Evolutionary conservation across 2,888 invertebrate species (phyloP).

Genomic region (Hyposoter didymator): DNA sequence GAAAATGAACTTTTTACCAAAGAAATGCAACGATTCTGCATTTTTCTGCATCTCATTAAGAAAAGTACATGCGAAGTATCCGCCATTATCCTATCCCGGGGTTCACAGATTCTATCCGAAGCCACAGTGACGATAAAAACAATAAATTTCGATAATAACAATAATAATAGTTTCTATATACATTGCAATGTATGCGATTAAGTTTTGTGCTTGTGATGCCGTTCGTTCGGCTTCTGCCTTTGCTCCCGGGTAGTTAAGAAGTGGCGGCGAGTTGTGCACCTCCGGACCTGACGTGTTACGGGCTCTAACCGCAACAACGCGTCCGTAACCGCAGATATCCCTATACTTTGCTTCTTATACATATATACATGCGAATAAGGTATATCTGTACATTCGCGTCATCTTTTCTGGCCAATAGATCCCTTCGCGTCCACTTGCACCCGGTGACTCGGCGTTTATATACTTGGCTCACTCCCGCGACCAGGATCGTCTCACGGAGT

Average conservation of each 20-base stretch:
- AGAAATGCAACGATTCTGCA: background rate
- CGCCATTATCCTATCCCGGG: too few species aligned
- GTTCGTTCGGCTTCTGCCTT: conserved; percentile 61
- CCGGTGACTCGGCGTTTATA: conserved; percentile 24
- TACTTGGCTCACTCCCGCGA: conserved; percentile 62
- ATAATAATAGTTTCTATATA: conserved; percentile 3
- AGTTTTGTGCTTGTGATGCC: conserved; percentile 41
- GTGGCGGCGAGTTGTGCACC: conserved; percentile 76
- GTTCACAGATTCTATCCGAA: background rate
- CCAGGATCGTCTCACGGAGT: conserved; percentile 74
- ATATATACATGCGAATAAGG: background rate
- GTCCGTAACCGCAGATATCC: conserved; percentile 81
- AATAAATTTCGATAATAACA: conserved; percentile 7
- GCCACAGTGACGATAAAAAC: background rate
- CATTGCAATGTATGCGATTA: conserved; percentile 23
- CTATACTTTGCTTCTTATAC: conserved; percentile 76
- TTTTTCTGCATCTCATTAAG: background rate
- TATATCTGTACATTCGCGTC: background rate
- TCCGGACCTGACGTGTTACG: conserved; percentile 80
- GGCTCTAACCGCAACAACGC: conserved; percentile 82
- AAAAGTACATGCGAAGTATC: background rate
- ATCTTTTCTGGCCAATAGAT: conserved; percentile 32
- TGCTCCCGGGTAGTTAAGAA: conserved; percentile 78
- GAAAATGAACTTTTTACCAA: background rate
- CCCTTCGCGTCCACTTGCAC: conserved; percentile 13